Conservation (phyloP, 2,113 vertebrate genomes). For the Nicator chloris region DNA sequence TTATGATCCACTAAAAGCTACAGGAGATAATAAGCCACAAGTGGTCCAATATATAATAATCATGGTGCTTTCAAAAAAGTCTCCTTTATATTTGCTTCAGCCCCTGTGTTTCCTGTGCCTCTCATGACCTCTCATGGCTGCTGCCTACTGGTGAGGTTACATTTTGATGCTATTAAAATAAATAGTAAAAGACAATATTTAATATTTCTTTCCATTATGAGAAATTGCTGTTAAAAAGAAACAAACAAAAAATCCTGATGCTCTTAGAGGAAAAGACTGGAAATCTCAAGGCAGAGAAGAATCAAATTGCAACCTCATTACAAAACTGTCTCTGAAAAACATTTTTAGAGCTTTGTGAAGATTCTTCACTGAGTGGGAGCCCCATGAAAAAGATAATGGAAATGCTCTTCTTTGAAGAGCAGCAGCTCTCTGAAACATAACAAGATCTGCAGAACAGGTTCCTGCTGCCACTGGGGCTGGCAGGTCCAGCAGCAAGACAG, state of each 20-base stretch:
- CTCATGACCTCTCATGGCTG: background rate
- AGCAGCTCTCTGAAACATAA: background rate
- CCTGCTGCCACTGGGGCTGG: background rate
- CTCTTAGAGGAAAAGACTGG: fast-evolving
- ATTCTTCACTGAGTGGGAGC: background rate
- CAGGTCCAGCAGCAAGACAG: background rate
- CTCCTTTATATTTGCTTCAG: background rate
- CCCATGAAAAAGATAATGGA: background rate
- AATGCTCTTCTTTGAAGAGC: background rate
- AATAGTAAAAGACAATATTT: background rate
- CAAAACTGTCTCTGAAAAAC: background rate
- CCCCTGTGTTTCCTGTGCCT: background rate
- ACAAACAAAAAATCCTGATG: background rate
- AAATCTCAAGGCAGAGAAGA: background rate
- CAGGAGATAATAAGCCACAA: background rate
- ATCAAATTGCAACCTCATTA: background rate
- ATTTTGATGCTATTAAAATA: background rate
- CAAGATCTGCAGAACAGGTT: background rate
- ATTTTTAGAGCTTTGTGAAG: background rate
- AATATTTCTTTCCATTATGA: background rate
- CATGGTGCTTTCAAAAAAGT: background rate
- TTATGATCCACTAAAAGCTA: background rate
- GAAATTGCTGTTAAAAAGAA: background rate
- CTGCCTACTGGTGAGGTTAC: background rate
- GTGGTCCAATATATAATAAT: background rate